Evolutionary conservation across 1,140 invertebrate species (phyloP).

Genomic region (Globodera rostochiensis): DNA sequence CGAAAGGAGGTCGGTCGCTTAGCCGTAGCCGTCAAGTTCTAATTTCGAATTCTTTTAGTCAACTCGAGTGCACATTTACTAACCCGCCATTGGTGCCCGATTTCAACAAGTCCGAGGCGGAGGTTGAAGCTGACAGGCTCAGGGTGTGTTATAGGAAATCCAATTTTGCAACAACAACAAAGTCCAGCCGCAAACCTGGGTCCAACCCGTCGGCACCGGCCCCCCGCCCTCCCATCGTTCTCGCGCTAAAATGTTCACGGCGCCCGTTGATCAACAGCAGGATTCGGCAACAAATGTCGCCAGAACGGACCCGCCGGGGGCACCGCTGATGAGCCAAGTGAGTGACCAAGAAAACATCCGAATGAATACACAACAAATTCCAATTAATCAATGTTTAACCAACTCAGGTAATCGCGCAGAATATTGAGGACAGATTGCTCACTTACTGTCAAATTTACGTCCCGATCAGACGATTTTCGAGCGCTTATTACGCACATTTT

Average conservation of each 20-base stretch:
- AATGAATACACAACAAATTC: background rate
- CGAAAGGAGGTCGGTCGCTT: background rate
- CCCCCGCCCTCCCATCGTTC: background rate
- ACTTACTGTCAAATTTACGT: slow-evolving; percentile 39
- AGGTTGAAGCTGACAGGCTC: slow-evolving; percentile 12
- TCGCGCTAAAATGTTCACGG: background rate
- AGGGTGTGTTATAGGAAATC: slow-evolving; percentile 12
- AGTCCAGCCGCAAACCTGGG: slow-evolving; percentile 36
- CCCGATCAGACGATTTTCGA: slow-evolving; percentile 32
- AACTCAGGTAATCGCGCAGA: slow-evolving; percentile 12
- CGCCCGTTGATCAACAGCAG: background rate
- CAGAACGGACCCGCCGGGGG: background rate
- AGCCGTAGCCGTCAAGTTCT: background rate
- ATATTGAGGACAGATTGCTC: slow-evolving; percentile 34
- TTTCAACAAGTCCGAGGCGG: slow-evolving; percentile 21
- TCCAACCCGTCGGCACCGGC: slow-evolving; percentile 21
- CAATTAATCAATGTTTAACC: background rate
- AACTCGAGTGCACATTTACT: slow-evolving; percentile 39
- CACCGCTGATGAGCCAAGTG: background rate
- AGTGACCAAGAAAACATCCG: background rate
- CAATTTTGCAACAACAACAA: background rate
- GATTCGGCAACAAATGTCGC: background rate
- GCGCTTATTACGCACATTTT: slow-evolving; percentile 27
- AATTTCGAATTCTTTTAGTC: background rate
- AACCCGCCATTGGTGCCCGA: slow-evolving; percentile 38